Evolutionary conservation across 2,113 vertebrate genomes (phyloP), one percentile per base, ranked within the genome.

Genomic region (Trinectes maculatus): DNA sequence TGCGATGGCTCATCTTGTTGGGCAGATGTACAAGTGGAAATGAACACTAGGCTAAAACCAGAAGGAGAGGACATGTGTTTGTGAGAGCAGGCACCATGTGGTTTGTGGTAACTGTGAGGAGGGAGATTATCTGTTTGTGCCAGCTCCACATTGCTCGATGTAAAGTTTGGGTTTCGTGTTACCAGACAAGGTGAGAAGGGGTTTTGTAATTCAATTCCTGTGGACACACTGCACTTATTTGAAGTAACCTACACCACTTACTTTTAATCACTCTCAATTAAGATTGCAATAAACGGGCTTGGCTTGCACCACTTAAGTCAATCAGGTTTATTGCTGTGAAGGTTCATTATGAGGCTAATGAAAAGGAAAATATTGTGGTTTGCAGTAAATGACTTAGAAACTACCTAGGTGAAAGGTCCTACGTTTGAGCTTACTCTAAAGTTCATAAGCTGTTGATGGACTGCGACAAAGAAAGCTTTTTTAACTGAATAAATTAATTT

Each of bases 161-260:
- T 88, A 75, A 89, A 79, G 53, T 85, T 85, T 69, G 42, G 80
- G 90, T 85, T 79, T 91, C 56, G 3, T 51, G 76, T 89, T 89
- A 81, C 89, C 43, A 49, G 67, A 78, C 60, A 81, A 88, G 78
- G 86, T 83, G 79, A 89, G 84, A 89, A 85, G 72, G 49, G 80
- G 51, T 76, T 85, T 79, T 74, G 82, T 84, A 85, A 87, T 81
- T 78, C 69, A 80, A 82, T 37, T 69, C 77, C 68, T 6, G n/a
- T 40, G 62, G 63, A 76, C 42, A 54, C 15, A 7, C 58, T 75
- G 51, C 61, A 56, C 64, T 54, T 77, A 79, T 71, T 60, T 75
- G 70, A 79, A 77, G 72, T 73, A 77, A 85, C 52, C 47, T 25
- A 80, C 66, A 84, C 77, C 66, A 10, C 52, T 71, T 54, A 46